These are phyloP conservation scores for Baryphthengus martii DNA, from an alignment of 2,113 vertebrate species.

Conservation along the genomic window DNA sequence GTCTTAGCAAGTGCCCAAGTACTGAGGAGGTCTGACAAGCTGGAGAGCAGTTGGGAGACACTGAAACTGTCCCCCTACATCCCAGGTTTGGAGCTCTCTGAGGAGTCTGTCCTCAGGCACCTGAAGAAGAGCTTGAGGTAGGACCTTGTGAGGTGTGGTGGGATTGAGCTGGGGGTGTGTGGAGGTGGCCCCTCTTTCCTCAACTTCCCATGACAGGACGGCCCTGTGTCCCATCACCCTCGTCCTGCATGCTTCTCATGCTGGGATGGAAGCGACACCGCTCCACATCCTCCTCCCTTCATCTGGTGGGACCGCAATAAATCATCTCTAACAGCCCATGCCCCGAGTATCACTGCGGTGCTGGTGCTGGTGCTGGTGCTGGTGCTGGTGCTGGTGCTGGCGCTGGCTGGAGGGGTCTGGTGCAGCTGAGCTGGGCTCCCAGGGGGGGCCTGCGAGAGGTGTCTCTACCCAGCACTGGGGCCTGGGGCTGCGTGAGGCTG, in stretches of 20 bases:
- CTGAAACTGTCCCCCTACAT: background rate
- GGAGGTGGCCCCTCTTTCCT: background rate
- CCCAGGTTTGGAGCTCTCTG: background rate
- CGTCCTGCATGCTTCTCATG: background rate
- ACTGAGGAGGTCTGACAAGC: background rate
- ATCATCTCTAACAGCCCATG: constrained; percentile 11
- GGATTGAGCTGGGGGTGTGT: background rate
- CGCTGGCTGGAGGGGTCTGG: background rate
- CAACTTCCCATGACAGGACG: background rate
- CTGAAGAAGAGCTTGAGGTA: background rate
- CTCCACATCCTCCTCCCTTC: background rate
- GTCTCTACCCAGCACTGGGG: background rate
- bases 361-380: background rate
- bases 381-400: background rate
- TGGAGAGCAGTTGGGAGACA: background rate
- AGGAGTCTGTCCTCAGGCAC: background rate
- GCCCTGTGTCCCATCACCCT: fast-evolving
- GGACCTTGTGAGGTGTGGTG: background rate
- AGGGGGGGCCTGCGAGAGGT: background rate
- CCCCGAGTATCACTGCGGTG: constrained; percentile 1
- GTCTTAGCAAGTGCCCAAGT: background rate
- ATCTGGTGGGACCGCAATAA: constrained; percentile 15
- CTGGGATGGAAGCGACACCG: background rate
- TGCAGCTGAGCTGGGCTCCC: no score
- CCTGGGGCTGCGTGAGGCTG: background rate